phyloP scores from a whole-genome alignment of 2,113 vertebrate genomes.

The Tamias sibiricus region DNA sequence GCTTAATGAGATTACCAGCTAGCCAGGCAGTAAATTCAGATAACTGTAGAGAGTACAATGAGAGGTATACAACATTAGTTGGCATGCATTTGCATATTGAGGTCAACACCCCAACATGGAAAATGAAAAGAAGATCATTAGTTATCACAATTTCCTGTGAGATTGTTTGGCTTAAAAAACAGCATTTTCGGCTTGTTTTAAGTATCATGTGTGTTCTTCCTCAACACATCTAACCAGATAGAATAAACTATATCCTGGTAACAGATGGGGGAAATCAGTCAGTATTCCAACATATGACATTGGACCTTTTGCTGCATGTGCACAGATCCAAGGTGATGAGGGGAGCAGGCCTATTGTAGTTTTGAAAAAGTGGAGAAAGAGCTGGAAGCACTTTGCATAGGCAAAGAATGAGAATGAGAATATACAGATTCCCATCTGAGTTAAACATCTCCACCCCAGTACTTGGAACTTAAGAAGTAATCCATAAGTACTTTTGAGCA shows the following conservation, averaged over 20 bases:
- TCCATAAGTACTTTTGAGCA: background rate
- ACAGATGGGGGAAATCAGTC: background rate
- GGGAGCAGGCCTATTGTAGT: background rate
- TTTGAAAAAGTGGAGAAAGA: background rate
- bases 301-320: background rate
- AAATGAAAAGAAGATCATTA: background rate
- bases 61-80: background rate
- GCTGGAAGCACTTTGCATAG: background rate
- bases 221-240: background rate
- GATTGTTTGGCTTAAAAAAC: background rate
- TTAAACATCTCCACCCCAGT: background rate
- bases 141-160: slow-evolving; percentile 1
- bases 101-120: background rate
- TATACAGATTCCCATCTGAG: background rate
- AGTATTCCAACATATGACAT: background rate
- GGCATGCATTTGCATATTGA: background rate
- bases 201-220: background rate
- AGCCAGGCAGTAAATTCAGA: background rate
- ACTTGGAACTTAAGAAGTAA: background rate
- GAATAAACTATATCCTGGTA: background rate
- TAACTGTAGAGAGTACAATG: background rate
- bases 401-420: background rate
- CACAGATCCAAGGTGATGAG: rapidly evolving
- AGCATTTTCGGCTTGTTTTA: background rate
- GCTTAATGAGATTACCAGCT: background rate